Base-by-base conservation (phyloP, 2,888 invertebrate genomes). In the Hoplodrina blanda region DNA sequence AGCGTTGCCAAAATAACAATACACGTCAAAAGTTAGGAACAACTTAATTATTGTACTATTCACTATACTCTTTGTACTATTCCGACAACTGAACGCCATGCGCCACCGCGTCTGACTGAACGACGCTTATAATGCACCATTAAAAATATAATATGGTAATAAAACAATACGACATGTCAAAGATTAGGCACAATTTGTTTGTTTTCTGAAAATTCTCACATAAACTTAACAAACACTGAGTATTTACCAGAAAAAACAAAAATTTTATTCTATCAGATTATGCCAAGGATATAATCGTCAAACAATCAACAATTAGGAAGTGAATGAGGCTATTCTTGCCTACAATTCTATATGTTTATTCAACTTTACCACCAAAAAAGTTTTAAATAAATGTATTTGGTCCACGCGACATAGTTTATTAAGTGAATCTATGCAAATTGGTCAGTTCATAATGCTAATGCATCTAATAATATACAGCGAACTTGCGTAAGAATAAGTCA, bases 211-310 rank as follows among this genome's bases (percentile, higher is more conserved):
- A 62, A 50, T 79, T 73, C 78, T 52, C 78, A 81, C 81, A 61
- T 60, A 52, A 61, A 53, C 19, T 46, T 25, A 52, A 44, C 19
- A 68, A 55, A 44, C 19, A 68, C 20, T 25, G 20, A 20, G 41
- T 61, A 54, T 20, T 20, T 53, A 56, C 11, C n/a, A 37, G 46
- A 73, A 54, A 41, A 41, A 64, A 54, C 49, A 20, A 4, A 25
- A 63, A 62, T 17, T 33, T 17, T 53, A 53, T 8, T 17, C 52
- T 69, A 80, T 82, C 82, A 63, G 83, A 71, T 82, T 41, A 69
- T 65, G 66, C 72, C 69, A 76, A 76, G 80, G 72, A 69, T 55
- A 33, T 17, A 41, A 11, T 74, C n/a, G 10, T 64, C 44, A 63
- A 73, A 81, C 73, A 76, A 68, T 71, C 33, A 56, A n/a, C 59